Evolutionary conservation across 2,113 vertebrate species (phyloP), one percentile per base, ranked within the genome.

Genomic region (Chauna torquata): DNA sequence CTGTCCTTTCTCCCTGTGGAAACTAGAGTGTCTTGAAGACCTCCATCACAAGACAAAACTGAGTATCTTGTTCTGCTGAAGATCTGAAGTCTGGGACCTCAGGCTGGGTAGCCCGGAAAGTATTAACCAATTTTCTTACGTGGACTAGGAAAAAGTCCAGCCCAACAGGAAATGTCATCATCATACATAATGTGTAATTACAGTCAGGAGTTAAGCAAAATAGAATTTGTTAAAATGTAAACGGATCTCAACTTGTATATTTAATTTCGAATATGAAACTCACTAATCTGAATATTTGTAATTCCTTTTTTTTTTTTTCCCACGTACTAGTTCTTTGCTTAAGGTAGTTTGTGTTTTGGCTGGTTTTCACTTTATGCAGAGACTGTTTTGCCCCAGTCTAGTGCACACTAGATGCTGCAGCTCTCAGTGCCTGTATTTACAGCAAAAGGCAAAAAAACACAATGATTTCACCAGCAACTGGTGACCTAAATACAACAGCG

Each of bases 391-490:
- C 36, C 49, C 28, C n/a, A 23, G 16, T 32, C 27, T 42, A 36
- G 20, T 18, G n/a, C 14, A 64, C 23, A 28, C 45, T 27, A 1
- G 1, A 17, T 66, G 62, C 24, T 76, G 68, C 62, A 91, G 34
- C 44, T 59, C 58, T 45, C 52, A 66, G 38, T 40, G 42, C 34
- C 47, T 71, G 9, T 32, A 55, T 68, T 81, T 66, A 55, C 32
- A 77, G 32, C 23, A 65, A 18, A 58, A 47, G 0, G 1, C 25
- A 47, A 62, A 47, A 0, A 1, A 64, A 45, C 68, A 54, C 12
- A 64, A 2, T 20, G 49, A 9, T 32, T 84, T 91, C 38, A 54
- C 23, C 17, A 65, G 36, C 62, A 76, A 16, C 50, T 45, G 12
- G 17, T 36, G 70, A 34, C 40, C 9, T 90, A 58, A 57, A 58